phyloP scores from a whole-genome alignment of 2,797 vertebrate genomes.

The Peromyscus nudipes region DNA sequence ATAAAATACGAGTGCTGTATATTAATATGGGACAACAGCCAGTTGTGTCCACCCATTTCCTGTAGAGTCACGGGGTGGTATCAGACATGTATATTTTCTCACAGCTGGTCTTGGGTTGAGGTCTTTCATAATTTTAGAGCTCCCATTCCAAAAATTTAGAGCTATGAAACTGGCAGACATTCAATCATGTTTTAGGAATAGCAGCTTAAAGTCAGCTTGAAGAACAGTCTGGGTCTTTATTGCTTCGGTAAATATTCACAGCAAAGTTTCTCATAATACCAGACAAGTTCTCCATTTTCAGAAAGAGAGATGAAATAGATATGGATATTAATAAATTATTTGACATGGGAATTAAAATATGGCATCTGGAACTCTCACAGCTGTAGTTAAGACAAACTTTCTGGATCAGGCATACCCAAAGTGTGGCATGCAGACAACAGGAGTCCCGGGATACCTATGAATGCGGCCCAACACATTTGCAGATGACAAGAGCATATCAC shows the following conservation, averaged over 20 bases:
- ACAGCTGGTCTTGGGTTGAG: slow-evolving; percentile 92
- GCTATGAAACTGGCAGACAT: slow-evolving; percentile 94
- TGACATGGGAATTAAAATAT: slow-evolving; percentile 94
- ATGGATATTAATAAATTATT: slow-evolving; percentile 93
- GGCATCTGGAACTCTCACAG: slow-evolving; percentile 95
- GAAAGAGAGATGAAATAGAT: slow-evolving; percentile 81
- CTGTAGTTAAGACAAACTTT: slow-evolving; percentile 94
- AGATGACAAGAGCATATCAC: not conserved
- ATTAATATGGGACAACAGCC: slow-evolving; percentile 94
- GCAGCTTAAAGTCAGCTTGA: slow-evolving; percentile 94
- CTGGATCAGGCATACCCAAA: slow-evolving; percentile 80
- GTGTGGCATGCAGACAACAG: not conserved
- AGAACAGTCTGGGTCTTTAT: slow-evolving; percentile 93
- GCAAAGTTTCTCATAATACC: slow-evolving; percentile 92
- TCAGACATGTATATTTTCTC: slow-evolving; percentile 93
- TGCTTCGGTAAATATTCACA: slow-evolving; percentile 93
- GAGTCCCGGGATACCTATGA: not conserved
- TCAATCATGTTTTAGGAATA: slow-evolving; percentile 92
- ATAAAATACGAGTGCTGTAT: slow-evolving; percentile 94
- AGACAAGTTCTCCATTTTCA: slow-evolving; percentile 95
- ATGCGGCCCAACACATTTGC: not conserved
- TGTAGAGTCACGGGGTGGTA: slow-evolving; percentile 93
- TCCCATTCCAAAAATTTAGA: slow-evolving; percentile 92
- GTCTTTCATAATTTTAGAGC: slow-evolving; percentile 92
- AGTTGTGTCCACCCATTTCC: not conserved